phyloP scores from a whole-genome alignment of 1,140 invertebrate genomes.

The Drosophila yakuba region DNA sequence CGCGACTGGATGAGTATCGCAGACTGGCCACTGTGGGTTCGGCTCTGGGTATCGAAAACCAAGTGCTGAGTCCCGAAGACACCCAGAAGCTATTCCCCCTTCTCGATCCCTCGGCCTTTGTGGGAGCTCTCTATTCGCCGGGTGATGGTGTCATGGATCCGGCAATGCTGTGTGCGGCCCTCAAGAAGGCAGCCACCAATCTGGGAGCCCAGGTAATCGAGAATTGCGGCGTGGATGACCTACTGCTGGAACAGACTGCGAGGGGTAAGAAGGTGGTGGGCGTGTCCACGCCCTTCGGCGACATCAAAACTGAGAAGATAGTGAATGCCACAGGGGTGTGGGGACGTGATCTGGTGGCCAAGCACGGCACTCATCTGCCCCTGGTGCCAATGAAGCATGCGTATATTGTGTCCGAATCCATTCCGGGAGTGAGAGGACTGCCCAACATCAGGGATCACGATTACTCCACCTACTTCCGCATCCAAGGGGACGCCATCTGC shows the following conservation, averaged over 20 bases:
- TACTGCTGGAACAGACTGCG: conserved; percentile 85
- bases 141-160: conserved; percentile 94
- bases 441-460: conserved; percentile 95
- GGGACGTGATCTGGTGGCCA: conserved; percentile 90
- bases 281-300: conserved; percentile 88
- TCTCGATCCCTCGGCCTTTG: conserved; percentile 89
- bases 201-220: conserved; percentile 91
- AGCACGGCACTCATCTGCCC: conserved; percentile 90
- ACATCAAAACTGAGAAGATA: conserved; percentile 88
- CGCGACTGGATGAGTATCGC: conserved; percentile 92
- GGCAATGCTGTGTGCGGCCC: conserved; percentile 90
- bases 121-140: conserved; percentile 92
- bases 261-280: conserved; percentile 89
- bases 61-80: conserved; percentile 89
- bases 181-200: conserved; percentile 89
- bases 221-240: conserved; percentile 89
- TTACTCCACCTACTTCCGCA: conserved; percentile 91
- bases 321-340: conserved; percentile 92
- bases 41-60: conserved; percentile 90
- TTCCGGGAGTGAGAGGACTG: conserved; percentile 89
- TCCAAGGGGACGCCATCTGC: conserved; percentile 92
- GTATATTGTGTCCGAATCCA: conserved; percentile 92
- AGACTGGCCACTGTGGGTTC: conserved; percentile 92
- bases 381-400: conserved; percentile 94
- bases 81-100: conserved; percentile 92